Evolutionary conservation across 2,888 invertebrate species (phyloP), one percentile per base, ranked within the genome.

Genomic region (Dolichopus griseipennis): DNA sequence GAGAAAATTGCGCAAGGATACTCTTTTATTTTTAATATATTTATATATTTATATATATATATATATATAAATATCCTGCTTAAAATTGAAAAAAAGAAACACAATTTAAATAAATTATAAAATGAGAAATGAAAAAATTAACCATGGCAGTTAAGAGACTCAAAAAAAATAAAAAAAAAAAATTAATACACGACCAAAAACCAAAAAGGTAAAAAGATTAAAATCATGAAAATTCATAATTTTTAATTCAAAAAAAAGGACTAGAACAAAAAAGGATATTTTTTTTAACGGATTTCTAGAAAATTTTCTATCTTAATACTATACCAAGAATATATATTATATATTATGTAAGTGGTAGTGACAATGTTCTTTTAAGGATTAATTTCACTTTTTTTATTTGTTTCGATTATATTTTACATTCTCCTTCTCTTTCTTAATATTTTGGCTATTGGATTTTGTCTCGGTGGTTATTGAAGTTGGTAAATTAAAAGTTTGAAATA

Each of bases 221-320:
- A 52, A 52, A 52, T 52, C 52, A 52, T 52, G 41, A 52, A 52
- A 52, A 52, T 52, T 52, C 52, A 52, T 52, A 52, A 52, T 52
- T 52, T n/a, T 6, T 12, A 52, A 52, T 12, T 18, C 18, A 37
- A 37, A 52, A 52, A 52, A 52, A 52, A 52, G 52, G 52, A 52
- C 15, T 52, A 18, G 15, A 52, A n/a, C n/a, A n/a, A n/a, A 52
- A 52, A 18, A 52, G 15, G 15, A 52, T 18, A 52, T 18, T 41
- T 41, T 41, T n/a, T 41, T 15, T 41, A 41, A 15, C 41, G 41
- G 15, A 41, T 12, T 41, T 9, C 41, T 41, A 41, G 41, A 12
- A 41, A n/a, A 27, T 27, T 5, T 27, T 27, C 27, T 27, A 27
- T 27, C 2, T 27, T 27, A 27, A 2, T 27, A 27, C 27, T 4